Conservation (phyloP, 2,113 vertebrate species). For the Rhea americana region DNA sequence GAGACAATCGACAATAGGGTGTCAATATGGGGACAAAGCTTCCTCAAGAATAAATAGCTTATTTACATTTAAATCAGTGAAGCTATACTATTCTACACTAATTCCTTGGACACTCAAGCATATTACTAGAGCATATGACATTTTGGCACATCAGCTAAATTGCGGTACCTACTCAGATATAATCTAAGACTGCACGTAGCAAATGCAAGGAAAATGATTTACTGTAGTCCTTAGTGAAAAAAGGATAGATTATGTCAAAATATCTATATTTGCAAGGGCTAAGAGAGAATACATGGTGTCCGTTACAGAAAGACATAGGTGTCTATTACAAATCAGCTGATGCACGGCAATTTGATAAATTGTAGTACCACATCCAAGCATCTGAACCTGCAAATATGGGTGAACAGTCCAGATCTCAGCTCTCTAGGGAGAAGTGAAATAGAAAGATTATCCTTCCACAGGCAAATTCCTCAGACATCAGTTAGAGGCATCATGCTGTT, state of each 20-base stretch:
- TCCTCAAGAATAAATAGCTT: not conserved
- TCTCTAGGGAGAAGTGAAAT: not conserved
- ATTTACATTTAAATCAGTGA: not conserved
- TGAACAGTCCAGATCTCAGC: not conserved
- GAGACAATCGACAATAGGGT: not conserved
- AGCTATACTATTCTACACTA: not conserved
- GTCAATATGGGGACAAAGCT: not conserved
- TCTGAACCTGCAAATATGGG: rapidly evolving
- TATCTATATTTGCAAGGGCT: not conserved
- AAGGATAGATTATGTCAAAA: not conserved
- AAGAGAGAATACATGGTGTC: not conserved
- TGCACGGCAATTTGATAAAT: not conserved
- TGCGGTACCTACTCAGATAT: not conserved
- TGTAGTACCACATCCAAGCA: not conserved
- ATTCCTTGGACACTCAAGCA: not conserved
- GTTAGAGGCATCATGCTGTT: not conserved
- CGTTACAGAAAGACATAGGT: not conserved
- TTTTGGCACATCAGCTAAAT: not conserved
- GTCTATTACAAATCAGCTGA: not conserved
- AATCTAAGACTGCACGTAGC: not conserved
- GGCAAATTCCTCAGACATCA: not conserved
- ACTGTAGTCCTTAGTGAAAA: not conserved
- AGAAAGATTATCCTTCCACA: not conserved
- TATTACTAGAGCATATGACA: not conserved
- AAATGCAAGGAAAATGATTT: not conserved